A percentile compares a stretch with the other conserved stretches of the same genome.
phyloP scores from a whole-genome alignment of 2,797 vertebrate species.

The Arrhamphus sclerolepis region DNA sequence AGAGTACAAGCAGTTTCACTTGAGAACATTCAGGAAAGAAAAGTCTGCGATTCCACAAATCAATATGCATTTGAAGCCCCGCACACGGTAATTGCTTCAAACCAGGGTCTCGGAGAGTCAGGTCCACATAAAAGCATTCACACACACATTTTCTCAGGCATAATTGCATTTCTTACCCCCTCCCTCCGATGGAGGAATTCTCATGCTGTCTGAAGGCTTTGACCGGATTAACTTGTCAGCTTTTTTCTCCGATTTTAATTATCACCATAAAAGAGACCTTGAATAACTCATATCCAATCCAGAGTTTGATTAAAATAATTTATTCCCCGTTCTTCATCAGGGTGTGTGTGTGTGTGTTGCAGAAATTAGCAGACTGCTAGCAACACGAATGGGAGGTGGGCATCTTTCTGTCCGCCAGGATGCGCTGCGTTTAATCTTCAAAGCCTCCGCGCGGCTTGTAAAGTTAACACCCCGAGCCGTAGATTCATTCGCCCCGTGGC shows the following conservation, averaged over 20 bases:
- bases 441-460: background rate
- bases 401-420: too few relatives aligned
- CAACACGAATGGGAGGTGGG: too few relatives aligned
- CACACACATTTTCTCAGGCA: constrained; percentile 32
- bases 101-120: constrained; percentile 14
- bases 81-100: constrained; percentile 36
- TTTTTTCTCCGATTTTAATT: constrained; percentile 56
- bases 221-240: constrained; percentile 57
- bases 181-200: constrained; percentile 33
- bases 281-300: constrained; percentile 28
- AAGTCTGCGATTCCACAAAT: constrained; percentile 40
- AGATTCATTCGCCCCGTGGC: constrained; percentile 1
- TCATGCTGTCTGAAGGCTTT: constrained; percentile 32
- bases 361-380: background rate
- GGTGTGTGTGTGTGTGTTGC: constrained; percentile 5
- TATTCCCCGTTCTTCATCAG: background rate
- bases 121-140: constrained; percentile 19
- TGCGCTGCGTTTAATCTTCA: background rate
- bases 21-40: background rate
- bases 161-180: constrained; percentile 52
- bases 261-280: constrained; percentile 16
- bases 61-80: constrained; percentile 37
- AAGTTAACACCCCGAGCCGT: constrained; percentile 10
- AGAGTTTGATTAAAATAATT: constrained; percentile 28
- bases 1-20: background rate